Base-by-base conservation (phyloP, 2,113 vertebrate species). In the Onychorhynchus coronatus region DNA sequence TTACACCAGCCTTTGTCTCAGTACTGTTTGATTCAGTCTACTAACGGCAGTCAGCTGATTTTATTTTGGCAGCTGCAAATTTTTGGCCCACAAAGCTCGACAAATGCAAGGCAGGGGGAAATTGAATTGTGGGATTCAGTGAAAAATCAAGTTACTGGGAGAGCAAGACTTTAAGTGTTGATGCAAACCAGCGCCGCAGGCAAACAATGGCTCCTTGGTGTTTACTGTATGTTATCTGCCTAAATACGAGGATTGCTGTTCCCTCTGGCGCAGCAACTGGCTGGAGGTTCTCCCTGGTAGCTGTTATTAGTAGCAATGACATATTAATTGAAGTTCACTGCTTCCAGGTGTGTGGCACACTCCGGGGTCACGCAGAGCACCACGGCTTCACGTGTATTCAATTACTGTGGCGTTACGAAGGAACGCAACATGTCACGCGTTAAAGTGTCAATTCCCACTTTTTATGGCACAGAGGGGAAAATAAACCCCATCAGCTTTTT, bases 321-420 rank as follows among this genome's bases (percentile, higher is more conserved):
- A 98, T 87, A 93, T 98, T 98, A 98, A 98, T 98, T 98, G 97
- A 97, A 94, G 94, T 96, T 98, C 98, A 98, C 92, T 98, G 88
- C 86, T 98, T 98, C 97, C 98, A 98, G 98, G 98, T 98, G 98
- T 98, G 98, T 97, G 98, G 97, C 97, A 98, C 97, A 98, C 97
- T 98, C 97, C 97, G 9, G 92, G 98, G 98, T 98, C 98, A 95
- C 88, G 82, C 91, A 1, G 89, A 94, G 97, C 97, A 62, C 95
- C 91, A 42, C n/a, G 6, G 74, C 30, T 95, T 97, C 98, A 98
- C 73, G 95, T 98, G 98, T 62, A 59, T 98, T 98, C 97, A 98
- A 97, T 98, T 98, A 98, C 94, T 23, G 91, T 90, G 41, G 71
- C 24, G 53, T 55, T 55, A 91, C 37, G 96, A 91, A 97, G 95